Evolutionary conservation across 2,797 vertebrate species (phyloP).

Genomic region (Brachyrhaphis roseni): DNA sequence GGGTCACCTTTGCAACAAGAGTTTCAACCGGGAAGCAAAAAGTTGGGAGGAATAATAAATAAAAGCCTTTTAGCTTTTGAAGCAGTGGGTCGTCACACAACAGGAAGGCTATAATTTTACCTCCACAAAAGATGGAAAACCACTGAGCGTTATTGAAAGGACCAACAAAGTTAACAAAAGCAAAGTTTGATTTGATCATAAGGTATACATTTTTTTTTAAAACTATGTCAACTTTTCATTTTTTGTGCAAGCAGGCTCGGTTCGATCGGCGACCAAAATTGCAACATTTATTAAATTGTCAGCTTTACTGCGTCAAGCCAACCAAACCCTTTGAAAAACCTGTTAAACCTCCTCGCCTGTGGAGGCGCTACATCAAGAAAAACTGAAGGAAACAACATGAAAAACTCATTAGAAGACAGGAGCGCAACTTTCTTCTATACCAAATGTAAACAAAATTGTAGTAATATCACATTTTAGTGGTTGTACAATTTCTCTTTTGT

Average conservation of each 20-base stretch:
- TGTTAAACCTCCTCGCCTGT: too few species aligned
- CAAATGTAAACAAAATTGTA: too few species aligned
- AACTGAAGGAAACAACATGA: too few species aligned
- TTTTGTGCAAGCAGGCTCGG: background rate
- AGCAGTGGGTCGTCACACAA: constrained; percentile 13
- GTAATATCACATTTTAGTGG: too few species aligned
- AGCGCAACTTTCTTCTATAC: too few species aligned
- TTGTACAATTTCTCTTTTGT: too few species aligned
- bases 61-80: constrained; percentile 44
- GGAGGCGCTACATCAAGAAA: too few species aligned
- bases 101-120: constrained; percentile 36
- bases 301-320: too few species aligned
- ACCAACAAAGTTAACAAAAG: constrained; percentile 2
- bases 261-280: too few species aligned
- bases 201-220: background rate
- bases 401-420: too few species aligned
- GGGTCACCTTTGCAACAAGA: constrained; percentile 64
- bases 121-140: constrained; percentile 26
- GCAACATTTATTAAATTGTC: too few species aligned
- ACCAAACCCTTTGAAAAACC: too few species aligned
- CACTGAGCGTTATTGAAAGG: background rate
- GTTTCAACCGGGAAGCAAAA: constrained; percentile 50
- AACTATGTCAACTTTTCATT: background rate
- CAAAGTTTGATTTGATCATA: background rate
- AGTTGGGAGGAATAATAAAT: constrained; percentile 61